Evolutionary conservation across 2,888 invertebrate genomes (phyloP).

Genomic region (Tineola bisselliella): DNA sequence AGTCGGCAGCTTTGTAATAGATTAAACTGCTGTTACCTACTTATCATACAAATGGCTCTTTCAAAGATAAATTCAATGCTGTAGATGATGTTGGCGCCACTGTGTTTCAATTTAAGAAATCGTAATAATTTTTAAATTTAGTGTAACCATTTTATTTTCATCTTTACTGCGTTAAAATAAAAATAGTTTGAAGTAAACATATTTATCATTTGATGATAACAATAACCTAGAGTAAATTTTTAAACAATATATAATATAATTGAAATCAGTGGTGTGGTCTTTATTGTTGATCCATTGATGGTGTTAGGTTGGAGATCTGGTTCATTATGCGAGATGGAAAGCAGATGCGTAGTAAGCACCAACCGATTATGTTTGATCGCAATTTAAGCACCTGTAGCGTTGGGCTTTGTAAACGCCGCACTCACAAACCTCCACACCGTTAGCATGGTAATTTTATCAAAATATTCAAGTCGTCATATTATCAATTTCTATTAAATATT

Average conservation of each 20-base stretch:
- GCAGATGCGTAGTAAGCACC: constrained; percentile 10
- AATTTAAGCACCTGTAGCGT: constrained; percentile 48
- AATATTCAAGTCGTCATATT: too few species aligned
- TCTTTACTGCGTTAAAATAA: too few species aligned
- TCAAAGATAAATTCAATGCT: neutral
- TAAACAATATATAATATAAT: neutral
- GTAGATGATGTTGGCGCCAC: neutral
- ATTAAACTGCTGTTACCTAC: neutral
- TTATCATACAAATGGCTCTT: constrained; percentile 1
- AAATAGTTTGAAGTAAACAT: too few species aligned
- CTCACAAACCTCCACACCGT: constrained; percentile 20
- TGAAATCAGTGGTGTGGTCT: neutral
- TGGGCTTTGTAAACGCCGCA: constrained; percentile 38
- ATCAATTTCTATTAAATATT: too few species aligned
- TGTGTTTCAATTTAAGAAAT: neutral
- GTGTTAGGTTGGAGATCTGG: constrained; percentile 14
- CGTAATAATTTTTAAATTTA: neutral
- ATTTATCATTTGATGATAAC: too few species aligned
- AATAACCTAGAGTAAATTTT: too few species aligned
- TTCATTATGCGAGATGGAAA: constrained; percentile 22
- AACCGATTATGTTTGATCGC: constrained; percentile 48
- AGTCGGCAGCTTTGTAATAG: constrained; percentile 30
- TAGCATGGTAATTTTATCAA: neutral
- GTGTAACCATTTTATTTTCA: too few species aligned
- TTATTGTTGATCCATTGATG: neutral